A percentile compares a stretch with the other conserved stretches of the same genome.
These are phyloP conservation scores for Piprites chloris DNA, from an alignment of 2,113 vertebrate species.

Conservation along the genomic window DNA sequence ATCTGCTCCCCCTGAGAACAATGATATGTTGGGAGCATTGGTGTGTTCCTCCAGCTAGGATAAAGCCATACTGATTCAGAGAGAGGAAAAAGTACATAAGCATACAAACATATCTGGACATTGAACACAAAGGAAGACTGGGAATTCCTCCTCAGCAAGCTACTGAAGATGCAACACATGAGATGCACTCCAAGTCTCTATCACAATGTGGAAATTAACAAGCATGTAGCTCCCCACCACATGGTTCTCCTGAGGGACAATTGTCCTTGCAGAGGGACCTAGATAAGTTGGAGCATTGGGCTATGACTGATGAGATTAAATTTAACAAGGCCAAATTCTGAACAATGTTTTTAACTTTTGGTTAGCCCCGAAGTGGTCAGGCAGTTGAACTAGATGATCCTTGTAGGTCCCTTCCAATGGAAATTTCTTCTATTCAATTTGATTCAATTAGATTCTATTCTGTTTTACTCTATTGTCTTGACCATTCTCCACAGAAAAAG, in stretches of 20 bases:
- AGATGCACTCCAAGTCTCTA: background rate
- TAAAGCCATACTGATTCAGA: background rate
- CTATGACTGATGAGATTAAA: background rate
- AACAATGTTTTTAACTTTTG: background rate
- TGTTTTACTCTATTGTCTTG: background rate
- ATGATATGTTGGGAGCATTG: accelerated
- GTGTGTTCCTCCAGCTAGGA: background rate
- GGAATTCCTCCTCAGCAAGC: background rate
- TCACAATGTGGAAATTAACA: background rate
- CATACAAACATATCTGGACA: background rate
- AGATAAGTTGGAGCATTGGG: background rate
- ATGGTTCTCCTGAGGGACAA: background rate
- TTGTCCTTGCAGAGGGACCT: background rate
- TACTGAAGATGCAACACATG: background rate
- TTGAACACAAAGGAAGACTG: background rate
- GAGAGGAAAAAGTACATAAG: background rate
- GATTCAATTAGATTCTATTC: background rate
- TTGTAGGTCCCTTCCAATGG: background rate
- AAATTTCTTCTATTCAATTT: background rate
- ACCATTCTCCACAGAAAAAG: background rate
- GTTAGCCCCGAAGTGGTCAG: background rate
- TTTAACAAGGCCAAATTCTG: background rate
- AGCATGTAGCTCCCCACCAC: background rate
- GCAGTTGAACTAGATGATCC: background rate
- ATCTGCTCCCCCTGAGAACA: background rate